These are phyloP conservation scores for Malthinus seriepunctatus DNA, from an alignment of 2,888 invertebrate genomes.

Conservation along the genomic window DNA sequence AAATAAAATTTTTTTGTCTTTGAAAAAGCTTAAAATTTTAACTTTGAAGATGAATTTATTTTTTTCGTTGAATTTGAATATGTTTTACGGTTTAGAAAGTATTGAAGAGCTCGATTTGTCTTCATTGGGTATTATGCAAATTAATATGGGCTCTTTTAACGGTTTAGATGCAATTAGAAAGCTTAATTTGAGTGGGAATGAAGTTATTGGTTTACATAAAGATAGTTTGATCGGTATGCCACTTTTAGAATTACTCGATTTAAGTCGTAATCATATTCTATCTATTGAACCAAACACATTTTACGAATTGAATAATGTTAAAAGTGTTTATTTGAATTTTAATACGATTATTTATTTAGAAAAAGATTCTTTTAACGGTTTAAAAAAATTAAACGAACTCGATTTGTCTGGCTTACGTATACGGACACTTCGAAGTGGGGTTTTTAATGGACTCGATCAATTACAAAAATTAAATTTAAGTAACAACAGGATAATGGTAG, in stretches of 20 bases:
- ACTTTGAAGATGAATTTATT: not conserved
- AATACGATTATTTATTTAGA: slow-evolving; percentile 42
- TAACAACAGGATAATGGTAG: slow-evolving; percentile 12
- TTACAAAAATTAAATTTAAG: slow-evolving; percentile 46
- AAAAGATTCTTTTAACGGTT: slow-evolving; percentile 48
- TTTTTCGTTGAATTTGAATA: not conserved
- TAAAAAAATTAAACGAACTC: slow-evolving; percentile 45
- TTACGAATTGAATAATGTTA: slow-evolving; percentile 5
- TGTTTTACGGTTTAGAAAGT: slow-evolving; percentile 1
- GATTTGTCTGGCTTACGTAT: slow-evolving; percentile 45
- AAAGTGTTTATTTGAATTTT: not conserved
- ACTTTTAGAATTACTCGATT: not conserved
- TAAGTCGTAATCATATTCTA: not conserved
- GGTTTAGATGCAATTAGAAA: not conserved
- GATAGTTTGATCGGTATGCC: not conserved
- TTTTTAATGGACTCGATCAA: slow-evolving; percentile 42
- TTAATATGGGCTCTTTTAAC: not conserved
- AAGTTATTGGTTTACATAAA: not conserved
- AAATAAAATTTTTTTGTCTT: not conserved
- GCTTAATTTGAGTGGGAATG: slow-evolving; percentile 41
- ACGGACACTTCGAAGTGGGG: slow-evolving; percentile 38
- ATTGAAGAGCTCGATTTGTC: not conserved
- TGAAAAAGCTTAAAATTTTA: not conserved
- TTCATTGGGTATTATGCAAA: not conserved
- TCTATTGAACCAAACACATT: not conserved